phyloP scores from a whole-genome alignment of 2,113 vertebrate genomes.

The Brachyhypopomus occidentalis region DNA sequence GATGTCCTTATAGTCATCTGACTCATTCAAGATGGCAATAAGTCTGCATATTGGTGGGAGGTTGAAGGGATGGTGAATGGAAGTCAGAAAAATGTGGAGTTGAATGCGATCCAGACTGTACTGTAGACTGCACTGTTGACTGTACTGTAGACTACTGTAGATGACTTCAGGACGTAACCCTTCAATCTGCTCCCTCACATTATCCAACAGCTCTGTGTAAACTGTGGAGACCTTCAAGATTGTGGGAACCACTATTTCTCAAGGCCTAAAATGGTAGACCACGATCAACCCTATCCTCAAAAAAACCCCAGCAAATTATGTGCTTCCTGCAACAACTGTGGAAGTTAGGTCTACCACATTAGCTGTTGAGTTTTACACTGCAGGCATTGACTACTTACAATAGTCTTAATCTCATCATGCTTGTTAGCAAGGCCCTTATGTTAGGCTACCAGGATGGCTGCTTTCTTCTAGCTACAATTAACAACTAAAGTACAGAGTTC shows the following conservation, averaged over 20 bases:
- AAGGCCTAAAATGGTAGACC: neutral
- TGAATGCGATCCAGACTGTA: neutral
- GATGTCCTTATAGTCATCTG: neutral
- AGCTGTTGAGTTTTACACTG: neutral
- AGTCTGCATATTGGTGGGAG: neutral
- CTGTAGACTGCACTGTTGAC: too few species aligned
- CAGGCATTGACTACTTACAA: neutral
- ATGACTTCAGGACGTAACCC: neutral
- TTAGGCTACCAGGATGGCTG: too few species aligned
- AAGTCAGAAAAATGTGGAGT: neutral
- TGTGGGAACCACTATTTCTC: neutral
- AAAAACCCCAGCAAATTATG: neutral
- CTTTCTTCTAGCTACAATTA: too few species aligned
- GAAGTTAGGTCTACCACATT: neutral
- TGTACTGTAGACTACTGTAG: neutral
- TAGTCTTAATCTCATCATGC: too few species aligned
- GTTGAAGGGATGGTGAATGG: neutral
- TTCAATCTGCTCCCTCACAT: too few species aligned
- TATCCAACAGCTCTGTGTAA: neutral
- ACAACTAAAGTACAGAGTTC: too few species aligned
- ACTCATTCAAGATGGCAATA: neutral
- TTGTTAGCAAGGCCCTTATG: too few species aligned
- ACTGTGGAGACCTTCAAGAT: neutral
- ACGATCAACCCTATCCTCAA: neutral
- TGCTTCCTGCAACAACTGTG: neutral